Base-by-base conservation (phyloP, 2,888 invertebrate genomes). In the Eupithecia subumbrata region DNA sequence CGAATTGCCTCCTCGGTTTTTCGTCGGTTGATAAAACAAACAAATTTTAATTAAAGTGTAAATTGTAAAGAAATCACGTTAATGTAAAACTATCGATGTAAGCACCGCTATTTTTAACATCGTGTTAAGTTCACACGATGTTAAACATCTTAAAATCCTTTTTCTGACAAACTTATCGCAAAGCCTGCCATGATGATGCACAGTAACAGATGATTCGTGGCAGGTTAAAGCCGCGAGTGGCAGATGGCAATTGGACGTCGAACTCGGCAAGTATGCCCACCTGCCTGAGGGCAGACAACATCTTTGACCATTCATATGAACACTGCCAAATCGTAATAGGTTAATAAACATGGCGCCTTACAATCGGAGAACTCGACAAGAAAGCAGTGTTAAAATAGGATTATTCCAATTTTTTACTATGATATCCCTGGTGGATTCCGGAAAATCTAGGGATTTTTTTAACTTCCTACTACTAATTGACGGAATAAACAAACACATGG, bases 201-300 rank as follows among this genome's bases (percentile, higher is more conserved):
- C 40, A 37, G 14, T 60, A 25, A n/a, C 66, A 40, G 66, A 67
- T 40, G 66, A 67, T 66, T 66, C 18, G 18, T n/a, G 37, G 34
- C 40, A 34, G 66, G 66, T 67, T 40, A 67, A 67, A 40, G 37
- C 34, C 66, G n/a, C 37, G 40, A 30, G 40, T 11, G 40, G 68
- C 73, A 73, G 73, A 56, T 73, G 73, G 30, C 18, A 48, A 22
- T 52, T 74, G 60, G 60, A n/a, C 71, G 40, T 34, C 60, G 71
- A 71, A 71, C 71, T 60, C 60, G 9, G 69, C 34, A 66, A 66
- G 5, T 37, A 67, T 67, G 34, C 40, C 66, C 66, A 67, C 37
- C 66, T 67, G 66, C 66, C 37, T n/a, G 5, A 12, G 1, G 66
- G n/a, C 40, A 37, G 34, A 34, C 34, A 64, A 34, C 64, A 63